Conservation (phyloP, 2,113 vertebrate species). For the Datnioides undecimradiatus region DNA sequence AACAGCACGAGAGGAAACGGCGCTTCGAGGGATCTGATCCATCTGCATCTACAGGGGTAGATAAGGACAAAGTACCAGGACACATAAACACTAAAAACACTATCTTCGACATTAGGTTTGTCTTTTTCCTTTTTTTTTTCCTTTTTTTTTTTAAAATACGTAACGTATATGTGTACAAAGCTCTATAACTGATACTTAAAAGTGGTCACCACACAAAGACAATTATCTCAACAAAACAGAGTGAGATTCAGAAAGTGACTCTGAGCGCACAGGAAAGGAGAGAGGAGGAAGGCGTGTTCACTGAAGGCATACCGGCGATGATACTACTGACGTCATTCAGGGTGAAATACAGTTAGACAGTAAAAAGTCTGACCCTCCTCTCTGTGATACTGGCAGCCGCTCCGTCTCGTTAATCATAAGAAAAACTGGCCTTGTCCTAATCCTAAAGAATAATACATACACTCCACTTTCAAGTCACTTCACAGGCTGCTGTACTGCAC, state of each 20-base stretch:
- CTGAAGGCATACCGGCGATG: background rate
- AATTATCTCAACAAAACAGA: slow-evolving; percentile 48
- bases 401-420: background rate
- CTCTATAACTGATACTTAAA: slow-evolving; percentile 62
- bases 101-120: slow-evolving; percentile 78
- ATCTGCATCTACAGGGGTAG: slow-evolving; percentile 76
- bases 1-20: slow-evolving; percentile 72
- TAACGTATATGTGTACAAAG: slow-evolving; percentile 78
- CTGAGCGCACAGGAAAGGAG: slow-evolving; percentile 4
- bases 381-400: slow-evolving; percentile 23
- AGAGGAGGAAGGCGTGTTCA: slow-evolving; percentile 2
- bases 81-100: slow-evolving; percentile 85
- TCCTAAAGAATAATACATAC: slow-evolving; percentile 19
- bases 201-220: slow-evolving; percentile 78
- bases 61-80: slow-evolving; percentile 92
- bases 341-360: slow-evolving; percentile 24
- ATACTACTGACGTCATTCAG: slow-evolving; percentile 21
- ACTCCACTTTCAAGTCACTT: slow-evolving; percentile 44
- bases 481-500: slow-evolving; percentile 33
- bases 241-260: slow-evolving; percentile 18
- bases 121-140: no score
- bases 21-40: slow-evolving; percentile 73
- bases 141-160: no score
- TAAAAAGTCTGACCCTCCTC: background rate
- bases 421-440: slow-evolving; percentile 64